These are phyloP conservation scores for Apteryx owenii DNA, from an alignment of 2,113 vertebrate species.

Conservation along the genomic window DNA sequence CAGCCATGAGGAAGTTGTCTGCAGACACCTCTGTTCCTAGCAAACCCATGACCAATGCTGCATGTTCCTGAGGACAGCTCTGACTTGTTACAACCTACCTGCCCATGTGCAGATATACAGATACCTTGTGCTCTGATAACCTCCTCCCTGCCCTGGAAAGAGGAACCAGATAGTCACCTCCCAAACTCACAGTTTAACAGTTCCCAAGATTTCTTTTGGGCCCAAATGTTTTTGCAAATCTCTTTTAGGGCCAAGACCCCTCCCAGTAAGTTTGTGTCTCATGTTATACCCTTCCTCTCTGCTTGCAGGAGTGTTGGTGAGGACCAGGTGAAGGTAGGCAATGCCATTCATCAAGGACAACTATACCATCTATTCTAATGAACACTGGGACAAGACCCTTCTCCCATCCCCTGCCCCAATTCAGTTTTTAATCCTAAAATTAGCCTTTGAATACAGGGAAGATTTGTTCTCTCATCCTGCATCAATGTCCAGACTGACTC, in stretches of 20 bases:
- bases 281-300: accelerated
- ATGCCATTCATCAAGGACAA: background rate
- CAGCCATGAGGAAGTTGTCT: background rate
- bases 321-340: background rate
- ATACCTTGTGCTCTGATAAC: background rate
- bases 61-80: accelerated
- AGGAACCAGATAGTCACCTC: background rate
- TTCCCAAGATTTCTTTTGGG: background rate
- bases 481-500: background rate
- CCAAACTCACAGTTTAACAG: background rate
- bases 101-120: background rate
- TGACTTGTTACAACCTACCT: background rate
- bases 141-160: background rate
- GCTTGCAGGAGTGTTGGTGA: background rate
- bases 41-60: background rate
- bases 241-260: background rate
- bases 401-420: background rate
- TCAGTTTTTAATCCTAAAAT: background rate
- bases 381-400: background rate
- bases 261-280: background rate
- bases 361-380: background rate
- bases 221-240: background rate
- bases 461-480: background rate
- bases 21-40: background rate
- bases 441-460: background rate